These are phyloP conservation scores for Microchirus variegatus DNA, from an alignment of 2,797 vertebrate species.

Conservation along the genomic window DNA sequence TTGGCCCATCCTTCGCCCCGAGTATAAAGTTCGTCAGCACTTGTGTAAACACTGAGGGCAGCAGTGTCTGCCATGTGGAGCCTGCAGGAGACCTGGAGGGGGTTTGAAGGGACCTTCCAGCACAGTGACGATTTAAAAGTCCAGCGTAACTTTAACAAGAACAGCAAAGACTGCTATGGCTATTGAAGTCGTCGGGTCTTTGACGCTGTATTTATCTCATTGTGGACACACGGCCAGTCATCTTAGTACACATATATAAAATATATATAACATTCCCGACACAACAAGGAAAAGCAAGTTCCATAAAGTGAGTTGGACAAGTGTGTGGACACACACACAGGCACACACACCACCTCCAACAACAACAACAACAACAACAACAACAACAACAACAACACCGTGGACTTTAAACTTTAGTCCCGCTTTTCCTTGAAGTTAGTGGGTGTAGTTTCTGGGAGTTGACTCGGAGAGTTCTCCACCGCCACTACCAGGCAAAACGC, in stretches of 20 bases:
- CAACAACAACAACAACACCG: conserved; percentile 25
- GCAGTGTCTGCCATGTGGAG: conserved; percentile 39
- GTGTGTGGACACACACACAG: no score
- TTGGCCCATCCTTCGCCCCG: no score
- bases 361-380: no score
- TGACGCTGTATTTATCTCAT: conserved; percentile 18
- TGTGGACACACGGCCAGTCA: neutral
- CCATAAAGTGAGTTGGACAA: no score
- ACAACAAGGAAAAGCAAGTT: no score
- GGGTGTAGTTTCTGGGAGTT: conserved; percentile 28
- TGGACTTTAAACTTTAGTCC: conserved; percentile 5
- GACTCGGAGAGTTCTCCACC: conserved; percentile 11
- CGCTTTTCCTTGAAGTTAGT: conserved; percentile 34
- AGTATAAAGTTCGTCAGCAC: no score
- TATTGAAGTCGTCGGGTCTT: conserved; percentile 28
- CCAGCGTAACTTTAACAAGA: conserved; percentile 19
- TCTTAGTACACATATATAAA: no score
- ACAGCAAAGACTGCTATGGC: conserved; percentile 46
- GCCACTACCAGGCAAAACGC: conserved; percentile 24
- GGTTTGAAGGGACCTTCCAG: conserved; percentile 27
- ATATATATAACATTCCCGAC: no score
- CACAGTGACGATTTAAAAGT: conserved; percentile 27
- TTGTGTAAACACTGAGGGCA: neutral
- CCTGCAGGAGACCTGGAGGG: conserved; percentile 25
- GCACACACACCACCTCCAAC: neutral